These are phyloP conservation scores for Eupeodes latifasciatus DNA, from an alignment of 2,888 invertebrate species.

Conservation along the genomic window DNA sequence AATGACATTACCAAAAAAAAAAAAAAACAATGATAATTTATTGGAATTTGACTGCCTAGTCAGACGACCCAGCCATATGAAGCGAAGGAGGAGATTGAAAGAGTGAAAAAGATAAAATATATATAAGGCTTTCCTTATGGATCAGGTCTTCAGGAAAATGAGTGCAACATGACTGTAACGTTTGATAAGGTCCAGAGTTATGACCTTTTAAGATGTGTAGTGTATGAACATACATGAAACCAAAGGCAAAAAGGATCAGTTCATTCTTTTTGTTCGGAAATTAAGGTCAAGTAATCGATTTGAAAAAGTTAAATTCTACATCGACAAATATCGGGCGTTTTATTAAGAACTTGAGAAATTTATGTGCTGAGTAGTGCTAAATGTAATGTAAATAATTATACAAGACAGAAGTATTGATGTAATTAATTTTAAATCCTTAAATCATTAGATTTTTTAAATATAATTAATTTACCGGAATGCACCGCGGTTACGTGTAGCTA, in stretches of 20 bases:
- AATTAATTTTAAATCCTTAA: too few relatives aligned
- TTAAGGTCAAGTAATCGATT: constrained; percentile 3
- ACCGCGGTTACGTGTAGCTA: too few relatives aligned
- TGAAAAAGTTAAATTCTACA: not conserved
- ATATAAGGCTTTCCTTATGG: constrained; percentile 27
- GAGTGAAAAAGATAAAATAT: constrained; percentile 47
- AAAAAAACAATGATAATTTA: constrained; percentile 65
- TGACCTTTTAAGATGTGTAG: constrained; percentile 57
- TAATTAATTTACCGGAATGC: too few relatives aligned
- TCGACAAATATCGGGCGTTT: not conserved
- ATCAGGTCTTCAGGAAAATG: constrained; percentile 57
- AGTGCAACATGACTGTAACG: constrained; percentile 71
- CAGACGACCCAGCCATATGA: constrained; percentile 5
- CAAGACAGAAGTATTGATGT: too few relatives aligned
- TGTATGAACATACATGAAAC: not conserved
- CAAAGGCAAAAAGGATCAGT: constrained; percentile 33
- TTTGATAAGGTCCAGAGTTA: constrained; percentile 73
- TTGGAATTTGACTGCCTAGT: constrained; percentile 64
- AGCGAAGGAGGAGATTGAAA: constrained; percentile 8
- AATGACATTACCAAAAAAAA: constrained; percentile 48
- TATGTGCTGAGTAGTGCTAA: too few relatives aligned
- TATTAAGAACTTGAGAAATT: too few relatives aligned
- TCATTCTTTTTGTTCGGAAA: not conserved
- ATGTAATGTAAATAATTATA: too few relatives aligned
- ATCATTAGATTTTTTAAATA: too few relatives aligned